Evolutionary conservation across 2,797 vertebrate species (phyloP).

Genomic region (Cuniculus paca): DNA sequence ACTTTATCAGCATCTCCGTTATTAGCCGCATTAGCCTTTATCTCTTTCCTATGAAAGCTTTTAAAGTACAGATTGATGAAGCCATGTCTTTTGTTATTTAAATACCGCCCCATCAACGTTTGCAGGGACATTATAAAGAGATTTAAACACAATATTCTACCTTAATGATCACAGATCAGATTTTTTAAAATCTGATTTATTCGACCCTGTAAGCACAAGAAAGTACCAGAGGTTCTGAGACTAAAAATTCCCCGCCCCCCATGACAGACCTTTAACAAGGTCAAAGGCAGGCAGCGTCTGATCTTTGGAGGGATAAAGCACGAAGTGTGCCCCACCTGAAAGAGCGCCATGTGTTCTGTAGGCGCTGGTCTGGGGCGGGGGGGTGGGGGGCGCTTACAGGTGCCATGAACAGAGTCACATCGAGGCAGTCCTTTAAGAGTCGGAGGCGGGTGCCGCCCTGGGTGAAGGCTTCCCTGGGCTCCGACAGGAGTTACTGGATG

Average conservation of each 20-base stretch:
- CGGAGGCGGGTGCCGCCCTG: neutral
- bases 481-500: constrained; percentile 43
- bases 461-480: constrained; percentile 26
- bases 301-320: neutral
- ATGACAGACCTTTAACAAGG: constrained; percentile 24
- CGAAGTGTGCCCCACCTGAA: neutral
- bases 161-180: constrained; percentile 38
- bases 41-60: constrained; percentile 77
- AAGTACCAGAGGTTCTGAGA: neutral
- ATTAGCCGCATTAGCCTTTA: constrained; percentile 63
- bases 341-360: neutral
- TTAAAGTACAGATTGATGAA: constrained; percentile 70
- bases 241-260: constrained; percentile 17
- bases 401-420: too few relatives aligned
- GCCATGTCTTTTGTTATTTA: constrained; percentile 65
- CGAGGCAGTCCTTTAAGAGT: neutral
- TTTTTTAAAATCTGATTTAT: neutral
- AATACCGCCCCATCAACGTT: constrained; percentile 61
- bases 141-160: constrained; percentile 47
- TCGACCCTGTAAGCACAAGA: neutral
- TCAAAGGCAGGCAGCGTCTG: neutral
- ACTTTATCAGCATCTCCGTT: constrained; percentile 71
- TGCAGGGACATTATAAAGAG: constrained; percentile 17
- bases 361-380: neutral
- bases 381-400: neutral